These are phyloP conservation scores for Myripristis jacobus DNA, from an alignment of 2,797 vertebrate species.

Conservation along the genomic window DNA sequence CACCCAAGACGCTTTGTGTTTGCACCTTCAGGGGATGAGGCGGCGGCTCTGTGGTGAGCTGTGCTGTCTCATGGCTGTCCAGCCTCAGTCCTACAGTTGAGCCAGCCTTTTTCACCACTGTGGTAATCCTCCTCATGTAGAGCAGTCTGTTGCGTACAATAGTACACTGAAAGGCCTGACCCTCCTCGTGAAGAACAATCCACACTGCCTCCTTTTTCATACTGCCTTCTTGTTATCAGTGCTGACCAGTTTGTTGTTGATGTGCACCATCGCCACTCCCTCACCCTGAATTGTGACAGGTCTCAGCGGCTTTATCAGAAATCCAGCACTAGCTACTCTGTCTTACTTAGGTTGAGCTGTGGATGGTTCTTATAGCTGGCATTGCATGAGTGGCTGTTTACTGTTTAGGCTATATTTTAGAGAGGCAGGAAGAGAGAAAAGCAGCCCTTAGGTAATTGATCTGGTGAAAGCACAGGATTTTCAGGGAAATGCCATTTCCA, in stretches of 20 bases:
- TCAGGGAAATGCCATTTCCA: not conserved
- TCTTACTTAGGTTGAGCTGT: constrained; percentile 49
- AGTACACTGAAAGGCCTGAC: constrained; percentile 35
- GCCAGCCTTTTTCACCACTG: constrained; percentile 18
- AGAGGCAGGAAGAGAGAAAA: not conserved
- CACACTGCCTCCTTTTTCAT: constrained; percentile 37
- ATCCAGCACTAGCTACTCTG: constrained; percentile 44
- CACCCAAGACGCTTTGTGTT: constrained; percentile 46
- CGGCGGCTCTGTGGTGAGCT: not conserved
- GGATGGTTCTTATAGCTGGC: constrained; percentile 52
- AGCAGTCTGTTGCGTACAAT: constrained; percentile 24
- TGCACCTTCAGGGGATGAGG: constrained; percentile 37
- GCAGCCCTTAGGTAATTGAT: no score
- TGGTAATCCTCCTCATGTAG: constrained; percentile 5
- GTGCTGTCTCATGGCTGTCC: no score
- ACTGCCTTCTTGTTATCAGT: constrained; percentile 50
- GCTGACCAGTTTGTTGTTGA: constrained; percentile 68
- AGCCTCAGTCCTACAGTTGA: constrained; percentile 6
- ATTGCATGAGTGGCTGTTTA: not conserved
- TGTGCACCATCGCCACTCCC: constrained; percentile 49
- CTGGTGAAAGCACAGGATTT: not conserved
- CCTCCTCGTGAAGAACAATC: constrained; percentile 54
- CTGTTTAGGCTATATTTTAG: no score
- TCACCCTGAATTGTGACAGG: constrained; percentile 51
- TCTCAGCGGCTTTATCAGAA: constrained; percentile 62